Conservation (phyloP, 2,113 vertebrate genomes). For the Salvelinus fontinalis region DNA sequence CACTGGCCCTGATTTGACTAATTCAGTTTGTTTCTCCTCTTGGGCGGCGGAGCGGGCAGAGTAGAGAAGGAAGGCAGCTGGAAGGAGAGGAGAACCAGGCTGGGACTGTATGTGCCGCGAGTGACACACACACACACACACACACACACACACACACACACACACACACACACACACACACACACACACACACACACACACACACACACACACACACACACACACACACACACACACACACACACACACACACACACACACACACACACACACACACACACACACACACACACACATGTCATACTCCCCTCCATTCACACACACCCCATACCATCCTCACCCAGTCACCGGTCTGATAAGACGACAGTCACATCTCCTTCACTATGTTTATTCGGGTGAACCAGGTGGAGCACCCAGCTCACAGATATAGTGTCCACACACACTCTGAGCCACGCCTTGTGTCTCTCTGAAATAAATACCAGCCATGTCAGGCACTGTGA, state of each 20-base stretch:
- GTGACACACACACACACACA: not conserved
- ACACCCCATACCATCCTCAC: not conserved
- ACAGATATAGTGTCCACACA: too few species aligned
- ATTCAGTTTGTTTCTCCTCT: conserved; percentile 68
- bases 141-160: not conserved
- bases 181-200: not conserved
- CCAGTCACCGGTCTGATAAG: not conserved
- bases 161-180: too few species aligned
- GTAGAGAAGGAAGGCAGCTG: conserved; percentile 54
- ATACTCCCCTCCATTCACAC: too few species aligned
- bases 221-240: not conserved
- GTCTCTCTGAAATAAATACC: too few species aligned
- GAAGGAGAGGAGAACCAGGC: conserved; percentile 42
- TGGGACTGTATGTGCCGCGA: not conserved
- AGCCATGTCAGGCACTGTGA: too few species aligned
- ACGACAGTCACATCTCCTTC: too few species aligned
- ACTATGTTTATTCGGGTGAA: too few species aligned
- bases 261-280: too few species aligned
- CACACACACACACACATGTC: too few species aligned
- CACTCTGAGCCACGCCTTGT: too few species aligned
- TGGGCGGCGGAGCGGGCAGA: conserved; percentile 24
- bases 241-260: not conserved
- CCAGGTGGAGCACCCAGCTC: too few species aligned
- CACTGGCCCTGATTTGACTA: conserved; percentile 57
- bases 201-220: not conserved